Percentiles rank a stretch among this genome's conserved stretches.
Evolutionary conservation across 1,140 invertebrate species (phyloP).

Genomic region (Lethrus apterus): DNA sequence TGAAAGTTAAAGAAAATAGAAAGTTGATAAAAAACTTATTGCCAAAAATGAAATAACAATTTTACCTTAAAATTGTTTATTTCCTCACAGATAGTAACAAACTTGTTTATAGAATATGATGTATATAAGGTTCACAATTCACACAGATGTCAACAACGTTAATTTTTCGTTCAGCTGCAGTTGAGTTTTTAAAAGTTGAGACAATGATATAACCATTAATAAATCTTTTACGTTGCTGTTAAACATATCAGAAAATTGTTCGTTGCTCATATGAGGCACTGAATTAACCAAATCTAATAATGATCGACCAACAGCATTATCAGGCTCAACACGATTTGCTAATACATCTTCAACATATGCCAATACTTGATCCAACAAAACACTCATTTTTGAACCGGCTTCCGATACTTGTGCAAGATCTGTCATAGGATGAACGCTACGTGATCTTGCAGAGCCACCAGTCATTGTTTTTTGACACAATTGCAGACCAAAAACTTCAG

Average conservation of each 20-base stretch:
- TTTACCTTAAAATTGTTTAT: no score
- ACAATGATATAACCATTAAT: slow-evolving; percentile 91
- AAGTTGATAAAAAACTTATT: no score
- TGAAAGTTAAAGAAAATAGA: no score
- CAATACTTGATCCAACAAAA: slow-evolving; percentile 72
- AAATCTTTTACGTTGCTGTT: slow-evolving; percentile 95
- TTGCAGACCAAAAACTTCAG: slow-evolving; percentile 78
- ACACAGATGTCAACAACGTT: slow-evolving; percentile 66
- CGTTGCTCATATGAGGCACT: slow-evolving; percentile 80
- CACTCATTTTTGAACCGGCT: slow-evolving; percentile 67
- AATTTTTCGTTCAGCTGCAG: slow-evolving; percentile 92
- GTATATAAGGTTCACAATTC: no score
- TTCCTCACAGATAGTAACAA: no score
- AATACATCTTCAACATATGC: slow-evolving; percentile 84
- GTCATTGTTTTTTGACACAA: slow-evolving; percentile 68
- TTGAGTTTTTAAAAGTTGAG: slow-evolving; percentile 93
- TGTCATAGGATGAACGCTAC: slow-evolving; percentile 67
- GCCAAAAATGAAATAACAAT: no score
- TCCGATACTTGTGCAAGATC: slow-evolving; percentile 75
- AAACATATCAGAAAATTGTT: slow-evolving; percentile 91
- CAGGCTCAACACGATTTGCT: slow-evolving; percentile 61
- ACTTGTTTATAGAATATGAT: no score
- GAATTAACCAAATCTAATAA: slow-evolving; percentile 84
- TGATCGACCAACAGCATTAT: slow-evolving; percentile 76
- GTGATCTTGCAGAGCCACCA: slow-evolving; percentile 40